phyloP scores from a whole-genome alignment of 2,888 invertebrate species.

The Lysandra bellargus region DNA sequence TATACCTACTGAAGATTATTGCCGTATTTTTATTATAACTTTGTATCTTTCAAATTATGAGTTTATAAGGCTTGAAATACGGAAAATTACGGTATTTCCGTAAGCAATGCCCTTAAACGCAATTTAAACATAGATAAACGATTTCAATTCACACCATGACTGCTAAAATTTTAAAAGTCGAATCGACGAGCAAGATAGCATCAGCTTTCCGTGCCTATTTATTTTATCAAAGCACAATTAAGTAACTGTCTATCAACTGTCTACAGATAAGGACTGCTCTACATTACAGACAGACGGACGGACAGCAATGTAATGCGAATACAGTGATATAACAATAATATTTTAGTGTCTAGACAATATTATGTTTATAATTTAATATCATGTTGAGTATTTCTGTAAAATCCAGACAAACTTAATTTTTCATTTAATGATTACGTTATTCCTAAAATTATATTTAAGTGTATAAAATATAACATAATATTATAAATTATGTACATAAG shows the following conservation, averaged over 20 bases:
- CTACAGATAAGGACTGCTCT: constrained; percentile 13
- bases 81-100: too few relatives aligned
- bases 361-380: background rate
- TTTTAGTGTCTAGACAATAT: background rate
- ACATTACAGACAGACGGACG: constrained; percentile 6
- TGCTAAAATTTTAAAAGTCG: background rate
- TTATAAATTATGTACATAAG: too few relatives aligned
- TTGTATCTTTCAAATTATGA: too few relatives aligned
- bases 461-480: too few relatives aligned
- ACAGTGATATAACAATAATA: background rate
- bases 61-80: too few relatives aligned
- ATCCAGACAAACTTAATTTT: too few relatives aligned
- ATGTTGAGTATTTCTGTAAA: too few relatives aligned
- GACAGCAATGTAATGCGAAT: constrained; percentile 7
- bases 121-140: background rate
- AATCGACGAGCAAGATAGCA: constrained; percentile 13
- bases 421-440: too few relatives aligned
- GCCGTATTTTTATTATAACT: too few relatives aligned
- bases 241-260: constrained; percentile 28
- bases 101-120: too few relatives aligned
- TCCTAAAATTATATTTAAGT: too few relatives aligned
- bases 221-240: constrained; percentile 29
- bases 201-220: constrained; percentile 28
- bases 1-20: too few relatives aligned
- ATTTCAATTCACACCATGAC: background rate